Base-by-base conservation (phyloP, 2,113 vertebrate genomes). In the Poecile atricapillus region DNA sequence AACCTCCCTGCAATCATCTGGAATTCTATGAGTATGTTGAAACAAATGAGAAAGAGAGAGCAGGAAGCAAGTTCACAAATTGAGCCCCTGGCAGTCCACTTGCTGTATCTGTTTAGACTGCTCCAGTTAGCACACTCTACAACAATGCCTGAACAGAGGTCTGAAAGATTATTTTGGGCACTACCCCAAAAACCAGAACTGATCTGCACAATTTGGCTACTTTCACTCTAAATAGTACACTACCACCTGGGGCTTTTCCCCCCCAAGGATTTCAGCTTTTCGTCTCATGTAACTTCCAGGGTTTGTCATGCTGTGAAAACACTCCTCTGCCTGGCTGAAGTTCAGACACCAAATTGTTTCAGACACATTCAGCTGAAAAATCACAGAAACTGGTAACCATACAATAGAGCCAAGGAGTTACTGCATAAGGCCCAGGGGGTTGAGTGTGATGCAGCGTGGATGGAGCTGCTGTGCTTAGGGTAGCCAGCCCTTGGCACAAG, bases 371-470 rank as follows among this genome's bases (percentile, higher is more conserved):
- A 80, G 22, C 49, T 76, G 44, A 55, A 87, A 93, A 93, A 68
- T 19, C 18, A 33, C 30, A 92, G 43, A n/a, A 93, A 53, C 9
- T 52, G 23, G 5, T 55, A 73, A 23, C 15, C 27, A 4, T 5
- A 11, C 1, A 1, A 39, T 14, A 39, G 37, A 35, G 18, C 49
- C 49, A 69, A 81, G 44, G 37, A 93, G 22, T 16, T 73, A 23
- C 5, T 59, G 13, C 58, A 18, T 5, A 24, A 10, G 41, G 8
- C 49, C 49, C 30, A 43, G 53, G 60, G n/a, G 11, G 13, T 15
- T 52, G 63, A 64, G 18, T 37, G 59, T 0, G 0, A 18, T 28
- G 31, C 43, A 16, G 33, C 0, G 0, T 12, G 17, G 33, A 64
- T 39, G 27, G 33, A 92, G 59, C 27, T 77, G 33, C 63, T 80